A percentile compares a stretch with the other conserved stretches of the same genome.
Conservation (phyloP, 2,888 invertebrate species). For the Cinara cedri region DNA sequence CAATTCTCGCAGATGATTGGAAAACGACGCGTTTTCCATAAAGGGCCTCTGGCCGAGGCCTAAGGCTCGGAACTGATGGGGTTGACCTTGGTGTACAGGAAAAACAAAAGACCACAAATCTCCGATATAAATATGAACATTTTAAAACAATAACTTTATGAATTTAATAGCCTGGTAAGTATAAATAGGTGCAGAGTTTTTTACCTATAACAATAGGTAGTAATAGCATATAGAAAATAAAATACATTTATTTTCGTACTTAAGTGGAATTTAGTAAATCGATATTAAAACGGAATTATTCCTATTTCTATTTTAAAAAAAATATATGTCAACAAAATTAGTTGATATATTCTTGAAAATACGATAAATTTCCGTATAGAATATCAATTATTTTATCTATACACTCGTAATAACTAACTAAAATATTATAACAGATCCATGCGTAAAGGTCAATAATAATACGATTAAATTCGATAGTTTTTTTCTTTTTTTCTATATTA, state of each 20-base stretch:
- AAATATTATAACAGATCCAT: background rate
- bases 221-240: background rate
- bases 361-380: background rate
- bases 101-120: conserved; percentile 37
- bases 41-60: conserved; percentile 77
- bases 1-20: conserved; percentile 72
- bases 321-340: no score
- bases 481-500: no score
- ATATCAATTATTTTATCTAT: conserved; percentile 1
- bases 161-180: background rate
- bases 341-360: background rate
- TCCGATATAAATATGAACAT: conserved; percentile 30
- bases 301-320: background rate
- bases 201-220: background rate
- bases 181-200: background rate
- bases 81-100: conserved; percentile 63
- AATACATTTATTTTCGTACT: background rate
- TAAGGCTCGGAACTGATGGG: conserved; percentile 75
- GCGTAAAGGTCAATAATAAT: background rate
- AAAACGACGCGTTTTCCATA: conserved; percentile 69
- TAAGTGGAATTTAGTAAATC: no score
- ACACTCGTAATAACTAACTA: background rate
- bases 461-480: background rate
- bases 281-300: background rate
- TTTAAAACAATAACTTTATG: background rate